Evolutionary conservation across 1,140 invertebrate genomes (phyloP).

Genomic region (Hylyphantes graminicola): DNA sequence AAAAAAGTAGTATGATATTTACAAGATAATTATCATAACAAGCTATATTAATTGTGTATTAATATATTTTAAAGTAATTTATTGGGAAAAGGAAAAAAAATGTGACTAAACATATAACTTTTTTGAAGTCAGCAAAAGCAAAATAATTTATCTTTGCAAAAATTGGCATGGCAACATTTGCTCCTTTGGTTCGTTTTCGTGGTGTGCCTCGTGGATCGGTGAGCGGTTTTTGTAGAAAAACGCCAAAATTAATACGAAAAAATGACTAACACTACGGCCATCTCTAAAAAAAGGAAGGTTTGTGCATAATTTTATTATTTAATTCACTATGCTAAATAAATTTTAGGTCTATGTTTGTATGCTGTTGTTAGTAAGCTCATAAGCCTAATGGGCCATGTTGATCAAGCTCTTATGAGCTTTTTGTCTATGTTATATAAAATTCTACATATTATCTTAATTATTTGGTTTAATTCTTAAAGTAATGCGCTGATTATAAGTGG

Average conservation of each 20-base stretch:
- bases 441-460: not conserved
- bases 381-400: constrained; percentile 11
- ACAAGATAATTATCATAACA: not conserved
- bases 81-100: not conserved
- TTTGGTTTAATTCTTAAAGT: not conserved
- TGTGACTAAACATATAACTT: too few relatives aligned
- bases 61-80: not conserved
- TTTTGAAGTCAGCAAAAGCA: too few relatives aligned
- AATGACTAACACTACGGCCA: constrained; percentile 8
- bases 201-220: constrained; percentile 9
- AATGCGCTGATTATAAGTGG: not conserved
- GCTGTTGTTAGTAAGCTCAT: not conserved
- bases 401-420: not conserved
- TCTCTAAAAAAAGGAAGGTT: constrained; percentile 35
- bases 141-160: not conserved
- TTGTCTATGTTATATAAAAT: not conserved
- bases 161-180: not conserved
- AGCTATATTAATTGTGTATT: not conserved
- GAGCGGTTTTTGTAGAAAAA: not conserved
- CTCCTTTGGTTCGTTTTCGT: not conserved
- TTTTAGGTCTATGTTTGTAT: not conserved
- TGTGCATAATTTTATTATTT: not conserved
- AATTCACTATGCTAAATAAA: not conserved
- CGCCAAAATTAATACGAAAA: not conserved
- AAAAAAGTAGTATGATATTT: not conserved